Evolutionary conservation across 1,140 invertebrate species (phyloP).

Genomic region (Aphidius ervi): DNA sequence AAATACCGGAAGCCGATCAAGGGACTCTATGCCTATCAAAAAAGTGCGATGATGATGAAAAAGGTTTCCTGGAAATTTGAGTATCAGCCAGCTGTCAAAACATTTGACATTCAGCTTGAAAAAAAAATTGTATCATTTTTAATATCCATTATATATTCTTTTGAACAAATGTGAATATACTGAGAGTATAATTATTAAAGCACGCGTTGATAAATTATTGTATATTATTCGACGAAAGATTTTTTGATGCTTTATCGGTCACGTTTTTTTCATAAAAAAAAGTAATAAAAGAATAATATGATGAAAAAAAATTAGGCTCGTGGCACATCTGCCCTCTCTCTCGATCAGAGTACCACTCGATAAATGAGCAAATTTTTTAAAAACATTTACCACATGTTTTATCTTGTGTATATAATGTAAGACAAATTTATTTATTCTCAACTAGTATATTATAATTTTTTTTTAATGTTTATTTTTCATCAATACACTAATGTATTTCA

Average conservation of each 20-base stretch:
- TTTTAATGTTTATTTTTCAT: too few relatives aligned
- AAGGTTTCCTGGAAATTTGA: constrained; percentile 15
- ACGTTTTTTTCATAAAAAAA: constrained; percentile 1
- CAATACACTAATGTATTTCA: too few relatives aligned
- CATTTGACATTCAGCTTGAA: neutral
- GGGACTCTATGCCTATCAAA: constrained; percentile 6
- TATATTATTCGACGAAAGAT: too few relatives aligned
- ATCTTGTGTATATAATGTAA: neutral
- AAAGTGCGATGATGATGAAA: constrained; percentile 12
- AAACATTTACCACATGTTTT: neutral
- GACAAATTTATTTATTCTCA: too few relatives aligned
- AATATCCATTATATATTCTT: too few relatives aligned
- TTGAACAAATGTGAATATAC: too few relatives aligned
- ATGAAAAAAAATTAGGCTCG: neutral
- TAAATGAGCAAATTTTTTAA: neutral
- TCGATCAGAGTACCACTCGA: neutral
- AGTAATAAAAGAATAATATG: neutral
- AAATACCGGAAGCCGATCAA: constrained; percentile 9
- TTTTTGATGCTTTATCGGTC: neutral
- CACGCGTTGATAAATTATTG: too few relatives aligned
- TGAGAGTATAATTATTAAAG: too few relatives aligned
- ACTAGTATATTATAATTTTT: too few relatives aligned
- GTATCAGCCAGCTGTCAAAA: constrained; percentile 11
- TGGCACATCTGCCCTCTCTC: constrained; percentile 1
- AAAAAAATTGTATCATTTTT: too few relatives aligned